Base-by-base conservation (phyloP, 92 coral and sea anemone genomes). In the Blastomussa wellsi region DNA sequence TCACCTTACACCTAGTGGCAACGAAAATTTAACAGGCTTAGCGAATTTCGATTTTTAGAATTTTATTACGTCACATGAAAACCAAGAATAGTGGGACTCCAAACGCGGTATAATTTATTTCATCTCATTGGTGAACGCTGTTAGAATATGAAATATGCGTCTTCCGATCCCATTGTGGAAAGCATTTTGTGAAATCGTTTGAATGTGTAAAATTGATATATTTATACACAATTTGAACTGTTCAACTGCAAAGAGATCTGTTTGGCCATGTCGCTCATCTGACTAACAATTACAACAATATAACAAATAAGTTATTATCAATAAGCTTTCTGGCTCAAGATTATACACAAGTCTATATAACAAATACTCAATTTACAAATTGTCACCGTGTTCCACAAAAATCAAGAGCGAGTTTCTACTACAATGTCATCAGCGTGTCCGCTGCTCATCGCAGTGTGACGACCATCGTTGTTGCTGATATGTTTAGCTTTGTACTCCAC, bases 401-500 rank as follows among this genome's bases (percentile, higher is more conserved):
- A 71, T 82, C 74, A 83, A 22, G 73, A 74, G 7, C 80, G 81
- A 62, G 74, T 31, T 64, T 74, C 81, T 26, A 41, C 87, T 12
- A 59, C 39, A 29, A 44, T 8, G 28, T 22, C 39, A 33, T 74
- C 60, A 15, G 8, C 24, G 1, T 74, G 42, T 59, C 35, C n/a
- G 29, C 70, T 65, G 1, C 26, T 67, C 47, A 20, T 11, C 8
- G 42, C 44, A 16, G 29, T 57, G 29, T 52, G 28, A 65, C 37
- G 49, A 10, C 22, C 52, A 2, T 42, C 16, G 33, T 41, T 57
- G 59, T 3, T 60, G 22, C 39, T 52, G 28, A 39, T 37, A 19
- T 19, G 36, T 26, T 64, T 42, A 14, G 32, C 44, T 16, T 26
- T 83, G 44, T 13, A 59, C 32, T 72, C 87, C 44, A 29, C 32